Evolutionary conservation across 2,113 vertebrate species (phyloP).

Genomic region (Accipiter virgatus): DNA sequence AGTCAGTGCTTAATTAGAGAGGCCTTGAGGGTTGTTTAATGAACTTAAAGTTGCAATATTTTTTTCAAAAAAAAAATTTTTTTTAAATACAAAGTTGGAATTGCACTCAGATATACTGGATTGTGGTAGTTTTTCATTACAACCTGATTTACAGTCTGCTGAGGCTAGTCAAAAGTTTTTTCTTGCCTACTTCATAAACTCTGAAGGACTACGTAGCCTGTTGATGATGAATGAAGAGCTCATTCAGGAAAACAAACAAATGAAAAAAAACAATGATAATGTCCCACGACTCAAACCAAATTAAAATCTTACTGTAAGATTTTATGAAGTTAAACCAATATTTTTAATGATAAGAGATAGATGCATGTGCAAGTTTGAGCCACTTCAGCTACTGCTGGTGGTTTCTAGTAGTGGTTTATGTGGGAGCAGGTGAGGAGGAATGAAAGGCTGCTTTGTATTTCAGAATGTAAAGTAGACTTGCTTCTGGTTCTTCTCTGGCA

Average conservation of each 20-base stretch:
- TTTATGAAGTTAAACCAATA: background rate
- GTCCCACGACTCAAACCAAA: background rate
- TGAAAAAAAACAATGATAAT: background rate
- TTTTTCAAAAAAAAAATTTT: no score
- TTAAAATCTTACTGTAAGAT: background rate
- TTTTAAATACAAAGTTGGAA: background rate
- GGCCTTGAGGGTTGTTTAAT: background rate
- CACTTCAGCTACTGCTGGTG: background rate
- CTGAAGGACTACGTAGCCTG: background rate
- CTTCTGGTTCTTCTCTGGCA: slow-evolving; percentile 38
- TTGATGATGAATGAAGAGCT: background rate
- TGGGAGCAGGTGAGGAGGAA: background rate
- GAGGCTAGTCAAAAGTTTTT: background rate
- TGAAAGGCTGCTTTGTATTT: background rate
- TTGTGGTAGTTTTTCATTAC: background rate
- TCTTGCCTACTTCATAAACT: background rate
- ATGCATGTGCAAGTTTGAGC: background rate
- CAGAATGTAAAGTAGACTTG: background rate
- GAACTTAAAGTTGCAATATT: background rate
- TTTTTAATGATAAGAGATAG: background rate
- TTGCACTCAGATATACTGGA: background rate
- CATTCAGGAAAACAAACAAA: background rate
- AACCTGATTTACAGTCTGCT: background rate
- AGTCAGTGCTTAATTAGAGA: slow-evolving; percentile 14
- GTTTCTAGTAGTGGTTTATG: background rate